A percentile compares a stretch with the other conserved stretches of the same genome.
phyloP scores from a whole-genome alignment of 2,113 vertebrate genomes.

The Indri indri region DNA sequence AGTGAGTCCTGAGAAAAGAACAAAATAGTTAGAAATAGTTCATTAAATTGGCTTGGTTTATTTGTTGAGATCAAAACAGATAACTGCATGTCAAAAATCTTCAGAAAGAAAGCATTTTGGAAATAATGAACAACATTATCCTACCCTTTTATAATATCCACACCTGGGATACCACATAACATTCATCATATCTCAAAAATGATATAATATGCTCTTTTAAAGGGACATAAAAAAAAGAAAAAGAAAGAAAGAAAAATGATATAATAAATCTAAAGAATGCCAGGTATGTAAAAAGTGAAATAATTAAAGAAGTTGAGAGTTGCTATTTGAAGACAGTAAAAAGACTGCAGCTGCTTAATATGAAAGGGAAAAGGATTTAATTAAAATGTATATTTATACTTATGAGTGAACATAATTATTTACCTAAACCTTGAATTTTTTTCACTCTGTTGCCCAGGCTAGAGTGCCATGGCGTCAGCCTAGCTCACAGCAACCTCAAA shows the following conservation, averaged over 20 bases:
- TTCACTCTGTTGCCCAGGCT: too few relatives aligned
- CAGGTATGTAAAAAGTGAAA: background rate
- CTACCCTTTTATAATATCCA: constrained; percentile 7
- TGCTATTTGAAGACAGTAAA: background rate
- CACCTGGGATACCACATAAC: background rate
- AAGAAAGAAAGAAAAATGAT: too few relatives aligned
- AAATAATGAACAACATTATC: constrained; percentile 10
- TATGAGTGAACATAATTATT: constrained; percentile 3
- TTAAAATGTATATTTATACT: background rate
- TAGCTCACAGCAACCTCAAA: too few relatives aligned
- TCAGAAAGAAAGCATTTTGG: background rate
- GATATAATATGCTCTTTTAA: too few relatives aligned
- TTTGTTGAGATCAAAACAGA: constrained; percentile 23
- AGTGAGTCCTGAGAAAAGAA: constrained; percentile 4
- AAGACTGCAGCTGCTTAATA: background rate
- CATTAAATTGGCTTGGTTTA: constrained; percentile 14
- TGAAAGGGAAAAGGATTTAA: background rate
- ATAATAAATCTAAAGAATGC: constrained; percentile 8
- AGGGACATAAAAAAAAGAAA: too few relatives aligned
- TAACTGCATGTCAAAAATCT: background rate
- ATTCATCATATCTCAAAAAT: background rate
- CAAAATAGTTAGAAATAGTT: constrained; percentile 24
- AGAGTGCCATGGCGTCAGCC: too few relatives aligned
- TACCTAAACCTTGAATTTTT: background rate
- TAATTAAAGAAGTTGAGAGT: constrained; percentile 9